A percentile compares a stretch with the other conserved stretches of the same genome.
These are phyloP conservation scores for Drosophila bunnanda DNA, from an alignment of 2,888 invertebrate species.

Conservation along the genomic window DNA sequence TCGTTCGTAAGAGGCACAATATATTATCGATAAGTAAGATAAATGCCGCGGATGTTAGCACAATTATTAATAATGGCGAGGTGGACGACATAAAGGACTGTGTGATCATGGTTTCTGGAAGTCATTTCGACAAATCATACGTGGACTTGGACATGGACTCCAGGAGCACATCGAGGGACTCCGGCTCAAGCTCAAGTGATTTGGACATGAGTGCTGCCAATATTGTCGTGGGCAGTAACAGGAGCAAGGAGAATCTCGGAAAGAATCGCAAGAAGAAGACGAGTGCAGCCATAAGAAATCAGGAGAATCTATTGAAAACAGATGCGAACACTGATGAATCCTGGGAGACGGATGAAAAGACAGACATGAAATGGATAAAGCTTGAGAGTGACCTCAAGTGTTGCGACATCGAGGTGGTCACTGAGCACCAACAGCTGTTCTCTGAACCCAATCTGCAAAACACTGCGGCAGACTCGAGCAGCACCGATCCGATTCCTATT, in stretches of 20 bases:
- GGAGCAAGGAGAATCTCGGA: neutral
- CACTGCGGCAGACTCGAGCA: neutral
- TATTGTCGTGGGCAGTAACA: neutral
- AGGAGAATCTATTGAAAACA: neutral
- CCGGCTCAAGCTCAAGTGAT: conserved; percentile 1
- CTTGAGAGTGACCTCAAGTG: neutral
- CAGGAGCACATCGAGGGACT: neutral
- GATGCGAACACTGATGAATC: neutral
- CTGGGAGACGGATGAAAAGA: neutral
- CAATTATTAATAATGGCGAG: neutral
- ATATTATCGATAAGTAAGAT: neutral
- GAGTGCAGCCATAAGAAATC: neutral
- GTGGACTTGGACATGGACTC: conserved; percentile 3
- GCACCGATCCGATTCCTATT: neutral
- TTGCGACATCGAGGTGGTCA: conserved; percentile 1
- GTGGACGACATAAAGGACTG: neutral
- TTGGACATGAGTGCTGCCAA: neutral
- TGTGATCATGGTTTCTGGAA: conserved; percentile 5
- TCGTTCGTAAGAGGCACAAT: neutral
- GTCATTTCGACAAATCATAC: conserved; percentile 4
- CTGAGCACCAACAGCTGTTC: neutral
- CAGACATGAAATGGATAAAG: conserved; percentile 5
- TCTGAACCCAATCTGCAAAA: neutral
- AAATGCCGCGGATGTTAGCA: neutral
- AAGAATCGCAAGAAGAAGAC: conserved; percentile 1